Conservation (phyloP, 2,797 vertebrate species). For the Pseudochromis fuscus region DNA sequence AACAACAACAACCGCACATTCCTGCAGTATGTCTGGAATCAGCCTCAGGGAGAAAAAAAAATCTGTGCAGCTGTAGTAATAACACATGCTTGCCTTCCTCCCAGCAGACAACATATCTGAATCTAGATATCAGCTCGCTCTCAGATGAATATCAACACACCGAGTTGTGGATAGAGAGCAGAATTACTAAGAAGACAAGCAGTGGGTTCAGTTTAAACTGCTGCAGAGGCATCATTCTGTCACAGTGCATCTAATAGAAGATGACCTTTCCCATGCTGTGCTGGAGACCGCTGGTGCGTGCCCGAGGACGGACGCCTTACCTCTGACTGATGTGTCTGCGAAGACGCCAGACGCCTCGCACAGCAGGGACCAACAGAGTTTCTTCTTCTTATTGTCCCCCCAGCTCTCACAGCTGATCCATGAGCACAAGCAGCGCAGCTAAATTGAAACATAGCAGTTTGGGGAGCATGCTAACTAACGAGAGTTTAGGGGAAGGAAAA, state of each 20-base stretch:
- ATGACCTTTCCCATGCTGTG: constrained; percentile 56
- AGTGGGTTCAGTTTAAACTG: constrained; percentile 20
- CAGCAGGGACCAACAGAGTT: constrained; percentile 3
- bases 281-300: constrained; percentile 34
- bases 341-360: constrained; percentile 21
- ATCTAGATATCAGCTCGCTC: not conserved
- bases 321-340: constrained; percentile 44
- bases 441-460: constrained; percentile 13
- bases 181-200: constrained; percentile 31
- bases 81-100: constrained; percentile 7
- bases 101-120: constrained; percentile 3
- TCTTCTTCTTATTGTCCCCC: not conserved
- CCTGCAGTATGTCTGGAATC: constrained; percentile 29
- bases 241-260: constrained; percentile 51
- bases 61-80: not conserved
- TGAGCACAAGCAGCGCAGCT: constrained; percentile 17
- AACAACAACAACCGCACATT: constrained; percentile 40
- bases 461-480: constrained; percentile 43
- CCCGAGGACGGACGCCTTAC: constrained; percentile 32
- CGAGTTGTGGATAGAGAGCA: constrained; percentile 2
- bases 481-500: constrained; percentile 37
- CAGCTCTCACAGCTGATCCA: constrained; percentile 18
- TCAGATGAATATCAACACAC: constrained; percentile 38
- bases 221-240: constrained; percentile 49
- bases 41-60: constrained; percentile 12